Percentiles rank a stretch among this genome's conserved stretches.
Conservation (phyloP, 2,797 vertebrate genomes). For the Schizopygopsis pylzovi region DNA sequence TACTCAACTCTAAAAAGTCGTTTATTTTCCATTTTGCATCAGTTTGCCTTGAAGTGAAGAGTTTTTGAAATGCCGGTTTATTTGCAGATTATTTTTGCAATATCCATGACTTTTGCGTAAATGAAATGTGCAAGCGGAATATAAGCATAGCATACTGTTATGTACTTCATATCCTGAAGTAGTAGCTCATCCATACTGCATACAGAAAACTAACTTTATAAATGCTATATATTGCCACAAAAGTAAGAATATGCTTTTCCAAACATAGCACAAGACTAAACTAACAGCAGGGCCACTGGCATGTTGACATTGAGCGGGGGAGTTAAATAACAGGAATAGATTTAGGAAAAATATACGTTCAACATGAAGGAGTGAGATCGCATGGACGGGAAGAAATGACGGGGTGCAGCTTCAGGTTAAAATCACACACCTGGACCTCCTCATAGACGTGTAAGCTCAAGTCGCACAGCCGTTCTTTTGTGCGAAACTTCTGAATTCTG, state of each 20-base stretch:
- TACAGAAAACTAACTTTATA: neutral
- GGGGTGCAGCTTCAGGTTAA: slow-evolving; percentile 43
- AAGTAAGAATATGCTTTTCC: neutral
- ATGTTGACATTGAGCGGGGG: slow-evolving; percentile 17
- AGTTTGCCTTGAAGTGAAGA: neutral
- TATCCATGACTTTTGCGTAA: neutral
- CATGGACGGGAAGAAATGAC: slow-evolving; percentile 7
- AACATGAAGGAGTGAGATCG: slow-evolving; percentile 17
- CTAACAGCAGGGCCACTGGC: slow-evolving; percentile 19
- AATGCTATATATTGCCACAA: neutral
- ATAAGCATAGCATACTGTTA: neutral
- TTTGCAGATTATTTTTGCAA: neutral
- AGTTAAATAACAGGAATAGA: slow-evolving; percentile 20
- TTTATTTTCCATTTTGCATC: neutral
- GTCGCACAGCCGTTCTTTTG: slow-evolving; percentile 34
- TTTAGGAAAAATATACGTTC: slow-evolving; percentile 40
- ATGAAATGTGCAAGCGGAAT: neutral
- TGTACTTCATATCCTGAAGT: neutral
- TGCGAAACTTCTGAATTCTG: slow-evolving; percentile 39
- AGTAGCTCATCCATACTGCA: neutral
- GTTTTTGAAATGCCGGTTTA: neutral
- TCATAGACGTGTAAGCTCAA: slow-evolving; percentile 38
- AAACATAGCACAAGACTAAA: slow-evolving; percentile 37
- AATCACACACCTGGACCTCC: slow-evolving; percentile 55
- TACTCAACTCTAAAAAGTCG: neutral